Evolutionary conservation across 2,888 invertebrate species (phyloP).

Genomic region (Thera britannica): DNA sequence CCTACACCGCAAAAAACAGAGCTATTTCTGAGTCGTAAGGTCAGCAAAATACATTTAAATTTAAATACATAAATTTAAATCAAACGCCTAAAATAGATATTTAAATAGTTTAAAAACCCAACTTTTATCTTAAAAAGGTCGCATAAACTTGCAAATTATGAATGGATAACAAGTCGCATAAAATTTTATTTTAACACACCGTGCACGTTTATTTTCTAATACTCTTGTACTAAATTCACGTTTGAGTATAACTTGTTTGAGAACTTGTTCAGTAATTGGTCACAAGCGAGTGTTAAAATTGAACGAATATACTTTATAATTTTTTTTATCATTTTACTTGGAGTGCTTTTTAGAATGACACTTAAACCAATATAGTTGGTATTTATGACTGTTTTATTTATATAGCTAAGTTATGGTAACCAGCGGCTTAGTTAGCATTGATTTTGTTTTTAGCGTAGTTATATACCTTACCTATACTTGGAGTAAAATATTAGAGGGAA

Average conservation of each 20-base stretch:
- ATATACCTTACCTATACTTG: too few relatives aligned
- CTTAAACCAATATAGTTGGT: slow-evolving; percentile 9
- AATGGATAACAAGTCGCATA: slow-evolving; percentile 12
- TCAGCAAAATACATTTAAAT: too few relatives aligned
- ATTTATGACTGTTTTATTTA: slow-evolving; percentile 7
- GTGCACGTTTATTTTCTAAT: slow-evolving; percentile 16
- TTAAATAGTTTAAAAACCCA: background rate
- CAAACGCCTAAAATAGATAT: background rate
- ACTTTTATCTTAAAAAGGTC: background rate
- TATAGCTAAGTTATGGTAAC: background rate
- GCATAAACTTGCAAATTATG: slow-evolving; percentile 26
- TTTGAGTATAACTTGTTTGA: slow-evolving; percentile 13
- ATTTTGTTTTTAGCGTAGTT: too few relatives aligned
- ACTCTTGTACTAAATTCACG: slow-evolving; percentile 5
- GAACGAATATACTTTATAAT: background rate
- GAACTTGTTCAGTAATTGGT: slow-evolving; percentile 20
- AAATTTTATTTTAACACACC: slow-evolving; percentile 13
- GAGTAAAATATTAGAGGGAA: too few relatives aligned
- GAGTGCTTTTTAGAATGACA: slow-evolving; percentile 8
- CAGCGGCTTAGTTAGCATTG: background rate
- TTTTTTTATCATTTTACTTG: slow-evolving; percentile 12
- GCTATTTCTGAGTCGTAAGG: too few relatives aligned
- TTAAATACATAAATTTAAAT: background rate
- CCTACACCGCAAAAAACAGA: too few relatives aligned
- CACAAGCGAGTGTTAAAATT: slow-evolving; percentile 24